These are phyloP conservation scores for Atherinomorus stipes DNA, from an alignment of 2,113 vertebrate genomes.

Conservation along the genomic window DNA sequence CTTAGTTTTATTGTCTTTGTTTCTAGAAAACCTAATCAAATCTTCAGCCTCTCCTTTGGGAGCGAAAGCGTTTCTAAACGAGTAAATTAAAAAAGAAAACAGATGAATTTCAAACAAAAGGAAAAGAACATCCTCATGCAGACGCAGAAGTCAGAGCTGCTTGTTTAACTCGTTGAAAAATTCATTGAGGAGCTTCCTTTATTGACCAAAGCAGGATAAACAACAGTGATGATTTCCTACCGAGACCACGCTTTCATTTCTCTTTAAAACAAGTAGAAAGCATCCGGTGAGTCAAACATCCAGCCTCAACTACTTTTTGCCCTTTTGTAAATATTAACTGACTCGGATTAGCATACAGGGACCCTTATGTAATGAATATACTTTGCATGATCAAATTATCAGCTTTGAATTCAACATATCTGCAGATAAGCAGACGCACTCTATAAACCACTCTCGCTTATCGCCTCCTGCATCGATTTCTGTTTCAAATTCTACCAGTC, in stretches of 20 bases:
- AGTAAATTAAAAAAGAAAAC: too few relatives aligned
- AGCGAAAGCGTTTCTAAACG: too few relatives aligned
- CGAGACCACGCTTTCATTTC: constrained; percentile 2
- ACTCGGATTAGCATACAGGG: constrained; percentile 45
- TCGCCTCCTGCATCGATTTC: constrained; percentile 76
- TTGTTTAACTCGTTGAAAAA: neutral
- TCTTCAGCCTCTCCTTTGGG: too few relatives aligned
- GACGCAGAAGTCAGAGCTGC: neutral
- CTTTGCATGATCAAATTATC: constrained; percentile 74
- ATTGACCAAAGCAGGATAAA: constrained; percentile 1
- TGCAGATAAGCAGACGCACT: constrained; percentile 61
- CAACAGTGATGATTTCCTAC: neutral
- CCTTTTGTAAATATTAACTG: constrained; percentile 48
- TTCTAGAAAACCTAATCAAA: too few relatives aligned
- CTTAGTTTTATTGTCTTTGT: too few relatives aligned
- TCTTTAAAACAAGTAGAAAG: constrained; percentile 5
- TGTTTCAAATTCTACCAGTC: constrained; percentile 75
- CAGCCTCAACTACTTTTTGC: constrained; percentile 3
- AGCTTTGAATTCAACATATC: constrained; percentile 59
- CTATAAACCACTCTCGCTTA: constrained; percentile 72
- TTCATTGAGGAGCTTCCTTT: too few relatives aligned
- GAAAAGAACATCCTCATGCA: too few relatives aligned
- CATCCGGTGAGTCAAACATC: neutral
- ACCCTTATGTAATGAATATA: constrained; percentile 63
- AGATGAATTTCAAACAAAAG: too few relatives aligned